Conservation (phyloP, 2,797 vertebrate genomes). For the Phyllotis vaccarum region DNA sequence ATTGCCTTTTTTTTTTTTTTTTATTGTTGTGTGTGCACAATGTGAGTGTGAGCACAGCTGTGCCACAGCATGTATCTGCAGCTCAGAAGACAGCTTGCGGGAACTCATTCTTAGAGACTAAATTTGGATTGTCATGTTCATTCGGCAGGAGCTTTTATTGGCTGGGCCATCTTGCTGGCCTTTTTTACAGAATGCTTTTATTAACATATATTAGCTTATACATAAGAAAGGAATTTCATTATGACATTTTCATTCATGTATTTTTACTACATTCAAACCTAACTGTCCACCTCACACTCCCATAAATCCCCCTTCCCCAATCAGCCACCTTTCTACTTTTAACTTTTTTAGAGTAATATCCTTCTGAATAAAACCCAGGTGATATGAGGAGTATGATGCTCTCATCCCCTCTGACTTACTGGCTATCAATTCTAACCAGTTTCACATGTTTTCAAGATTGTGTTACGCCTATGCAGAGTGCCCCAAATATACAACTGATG, state of each 20-base stretch:
- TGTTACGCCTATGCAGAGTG: background rate
- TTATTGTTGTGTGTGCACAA: background rate
- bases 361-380: constrained; percentile 8
- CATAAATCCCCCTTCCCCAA: background rate
- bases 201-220: background rate
- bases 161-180: background rate
- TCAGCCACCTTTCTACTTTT: background rate
- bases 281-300: background rate
- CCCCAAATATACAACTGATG: background rate
- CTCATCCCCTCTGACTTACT: background rate
- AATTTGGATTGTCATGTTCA: background rate
- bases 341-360: background rate
- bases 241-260: too few relatives aligned
- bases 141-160: background rate
- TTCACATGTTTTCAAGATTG: constrained; percentile 41
- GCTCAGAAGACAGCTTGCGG: background rate
- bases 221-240: background rate
- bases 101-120: background rate
- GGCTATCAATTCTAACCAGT: background rate
- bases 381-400: background rate
- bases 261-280: background rate
- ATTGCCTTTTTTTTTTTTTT: background rate
- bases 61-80: too few relatives aligned
- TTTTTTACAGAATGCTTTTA: background rate
- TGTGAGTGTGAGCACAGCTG: background rate